Conservation (phyloP, 2,797 vertebrate genomes). For the Neosilurus hyrtlii region DNA sequence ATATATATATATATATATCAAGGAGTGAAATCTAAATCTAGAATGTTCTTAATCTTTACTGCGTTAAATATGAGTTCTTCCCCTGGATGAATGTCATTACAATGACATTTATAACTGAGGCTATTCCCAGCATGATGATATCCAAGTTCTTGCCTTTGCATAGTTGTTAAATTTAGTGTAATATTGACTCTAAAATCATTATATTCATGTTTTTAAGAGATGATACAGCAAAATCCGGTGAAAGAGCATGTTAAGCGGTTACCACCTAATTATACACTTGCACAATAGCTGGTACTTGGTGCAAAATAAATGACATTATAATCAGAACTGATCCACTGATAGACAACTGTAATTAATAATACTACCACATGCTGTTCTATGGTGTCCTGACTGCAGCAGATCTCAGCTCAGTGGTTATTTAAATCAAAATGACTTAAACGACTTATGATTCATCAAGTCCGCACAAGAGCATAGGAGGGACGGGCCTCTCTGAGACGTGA, state of each 20-base stretch:
- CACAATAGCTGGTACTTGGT: background rate
- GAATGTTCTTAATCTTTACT: background rate
- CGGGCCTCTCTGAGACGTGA: background rate
- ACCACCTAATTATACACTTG: conserved; percentile 2
- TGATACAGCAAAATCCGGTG: conserved; percentile 10
- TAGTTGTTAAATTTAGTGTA: background rate
- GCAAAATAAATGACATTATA: conserved; percentile 2
- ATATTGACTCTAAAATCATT: background rate
- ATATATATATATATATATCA: too few relatives aligned
- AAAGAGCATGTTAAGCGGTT: background rate
- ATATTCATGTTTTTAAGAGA: background rate
- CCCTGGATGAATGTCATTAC: background rate
- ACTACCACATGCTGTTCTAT: background rate
- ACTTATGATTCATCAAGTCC: background rate
- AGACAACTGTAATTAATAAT: background rate
- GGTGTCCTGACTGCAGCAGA: background rate
- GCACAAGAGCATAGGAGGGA: background rate
- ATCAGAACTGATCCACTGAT: background rate
- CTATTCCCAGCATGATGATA: background rate
- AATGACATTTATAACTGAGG: background rate
- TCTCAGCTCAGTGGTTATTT: background rate
- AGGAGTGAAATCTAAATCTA: background rate
- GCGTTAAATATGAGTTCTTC: background rate
- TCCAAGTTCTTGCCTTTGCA: background rate
- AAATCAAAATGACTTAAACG: background rate